These are phyloP conservation scores for Bradypus variegatus DNA, from an alignment of 2,797 vertebrate species.

Conservation along the genomic window DNA sequence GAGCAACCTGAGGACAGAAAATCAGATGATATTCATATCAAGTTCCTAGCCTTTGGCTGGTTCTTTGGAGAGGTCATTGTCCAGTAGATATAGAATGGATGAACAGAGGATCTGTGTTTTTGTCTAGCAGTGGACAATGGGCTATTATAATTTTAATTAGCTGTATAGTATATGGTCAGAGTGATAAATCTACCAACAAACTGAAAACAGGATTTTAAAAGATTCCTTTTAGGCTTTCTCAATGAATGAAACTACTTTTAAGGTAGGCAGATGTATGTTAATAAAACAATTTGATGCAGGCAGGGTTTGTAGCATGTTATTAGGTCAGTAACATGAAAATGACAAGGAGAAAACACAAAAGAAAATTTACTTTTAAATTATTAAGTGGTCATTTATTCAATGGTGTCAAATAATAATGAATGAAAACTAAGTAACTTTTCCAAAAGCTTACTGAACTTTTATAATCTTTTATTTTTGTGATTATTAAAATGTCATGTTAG, in stretches of 20 bases:
- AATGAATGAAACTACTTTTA: conserved; percentile 25
- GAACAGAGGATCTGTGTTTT: background rate
- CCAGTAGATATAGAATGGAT: background rate
- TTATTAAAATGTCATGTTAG: conserved; percentile 28
- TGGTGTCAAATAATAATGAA: conserved; percentile 14
- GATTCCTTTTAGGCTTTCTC: background rate
- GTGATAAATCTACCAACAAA: background rate
- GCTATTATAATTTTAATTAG: background rate
- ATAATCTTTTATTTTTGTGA: conserved; percentile 10
- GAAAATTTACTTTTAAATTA: conserved; percentile 6
- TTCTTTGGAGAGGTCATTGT: background rate
- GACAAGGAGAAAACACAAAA: conserved; percentile 10
- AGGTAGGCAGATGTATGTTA: background rate
- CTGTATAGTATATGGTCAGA: background rate
- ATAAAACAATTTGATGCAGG: background rate
- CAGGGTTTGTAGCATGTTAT: background rate
- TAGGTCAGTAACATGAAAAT: conserved; percentile 25
- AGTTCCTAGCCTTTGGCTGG: background rate
- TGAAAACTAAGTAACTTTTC: conserved; percentile 16
- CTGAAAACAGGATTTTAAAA: conserved; percentile 21
- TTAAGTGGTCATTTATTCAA: conserved; percentile 18
- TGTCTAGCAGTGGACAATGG: background rate
- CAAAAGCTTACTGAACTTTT: conserved; percentile 25
- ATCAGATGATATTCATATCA: background rate
- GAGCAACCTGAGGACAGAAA: conserved; percentile 21